Percentiles rank a stretch among this genome's conserved stretches.
Evolutionary conservation across 1,140 invertebrate genomes (phyloP).

Genomic region (Drosophila teissieri): DNA sequence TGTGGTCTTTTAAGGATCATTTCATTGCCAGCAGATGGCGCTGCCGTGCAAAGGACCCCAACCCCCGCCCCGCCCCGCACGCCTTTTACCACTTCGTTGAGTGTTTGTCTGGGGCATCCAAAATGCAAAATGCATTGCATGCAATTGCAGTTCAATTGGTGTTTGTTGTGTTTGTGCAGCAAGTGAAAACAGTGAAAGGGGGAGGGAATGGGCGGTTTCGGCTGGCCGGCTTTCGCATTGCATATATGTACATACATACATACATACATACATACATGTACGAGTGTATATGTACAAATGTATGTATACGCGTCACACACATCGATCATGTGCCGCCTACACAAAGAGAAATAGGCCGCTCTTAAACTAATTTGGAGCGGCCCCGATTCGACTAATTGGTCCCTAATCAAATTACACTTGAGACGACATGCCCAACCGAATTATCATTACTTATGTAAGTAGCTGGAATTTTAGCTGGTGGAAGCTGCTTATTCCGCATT

Average conservation of each 20-base stretch:
- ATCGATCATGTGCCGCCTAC: constrained; percentile 13
- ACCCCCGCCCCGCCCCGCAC: not conserved
- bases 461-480: not conserved
- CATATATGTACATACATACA: not conserved
- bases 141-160: constrained; percentile 60
- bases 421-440: not conserved
- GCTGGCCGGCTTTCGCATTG: not conserved
- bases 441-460: constrained; percentile 1
- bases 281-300: not conserved
- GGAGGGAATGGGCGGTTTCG: too few species aligned
- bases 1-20: constrained; percentile 82
- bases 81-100: constrained; percentile 22
- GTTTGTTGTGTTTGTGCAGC: constrained; percentile 62
- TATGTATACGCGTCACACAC: not conserved
- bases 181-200: constrained; percentile 41
- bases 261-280: not conserved
- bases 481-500: not conserved
- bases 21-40: constrained; percentile 71
- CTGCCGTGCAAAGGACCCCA: not conserved
- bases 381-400: constrained; percentile 24
- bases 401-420: constrained; percentile 14
- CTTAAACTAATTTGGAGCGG: constrained; percentile 26
- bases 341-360: constrained; percentile 34
- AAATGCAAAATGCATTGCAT: constrained; percentile 60
- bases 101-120: constrained; percentile 55